Base-by-base conservation (phyloP, 2,797 vertebrate genomes). In the Toxotes lorentzi region DNA sequence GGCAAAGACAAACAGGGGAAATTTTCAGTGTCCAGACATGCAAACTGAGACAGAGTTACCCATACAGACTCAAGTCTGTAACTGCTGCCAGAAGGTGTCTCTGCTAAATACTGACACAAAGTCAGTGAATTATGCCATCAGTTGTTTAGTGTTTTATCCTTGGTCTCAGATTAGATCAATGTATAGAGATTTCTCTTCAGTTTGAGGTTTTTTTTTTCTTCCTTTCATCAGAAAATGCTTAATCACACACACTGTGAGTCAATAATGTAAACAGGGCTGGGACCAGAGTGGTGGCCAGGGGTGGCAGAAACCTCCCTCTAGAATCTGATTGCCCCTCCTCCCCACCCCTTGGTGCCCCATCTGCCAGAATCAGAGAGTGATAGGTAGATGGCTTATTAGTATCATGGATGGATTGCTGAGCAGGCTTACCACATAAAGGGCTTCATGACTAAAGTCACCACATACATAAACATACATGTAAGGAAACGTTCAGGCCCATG, bases 111-210 rank as follows among this genome's bases (percentile, higher is more conserved):
- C 65, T 60, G 76, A 85, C 64, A 51, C 32, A 14, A 70, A 45
- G 58, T 38, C 41, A 58, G 38, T 60, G 77, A 82, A 81, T 83
- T 76, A 80, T 78, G 61, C 70, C 67, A 73, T 86, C 59, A 59
- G 32, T 67, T 74, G 50, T 80, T 78, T 67, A 76, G 56, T 70
- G 57, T 82, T 82, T 85, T 68, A 23, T 70, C 27, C 66, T 54
- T 43, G 41, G 30, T 68, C 47, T 74, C 68, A 70, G 82, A 66
- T 64, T 40, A 63, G 51, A 77, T 81, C 61, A 66, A 70, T 81
- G 32, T 69, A 34, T 43, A 61, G 61, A 81, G 72, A 82, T 73
- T 80, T 81, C n/a, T 68, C 54, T 60, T 73, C 34, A 47, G 56
- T 63, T 60, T 63, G 34, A 72, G 14, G 11, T 50, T 70, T 57